Evolutionary conservation across 2,888 invertebrate genomes (phyloP).

Genomic region (Sphecodes monilicornis): DNA sequence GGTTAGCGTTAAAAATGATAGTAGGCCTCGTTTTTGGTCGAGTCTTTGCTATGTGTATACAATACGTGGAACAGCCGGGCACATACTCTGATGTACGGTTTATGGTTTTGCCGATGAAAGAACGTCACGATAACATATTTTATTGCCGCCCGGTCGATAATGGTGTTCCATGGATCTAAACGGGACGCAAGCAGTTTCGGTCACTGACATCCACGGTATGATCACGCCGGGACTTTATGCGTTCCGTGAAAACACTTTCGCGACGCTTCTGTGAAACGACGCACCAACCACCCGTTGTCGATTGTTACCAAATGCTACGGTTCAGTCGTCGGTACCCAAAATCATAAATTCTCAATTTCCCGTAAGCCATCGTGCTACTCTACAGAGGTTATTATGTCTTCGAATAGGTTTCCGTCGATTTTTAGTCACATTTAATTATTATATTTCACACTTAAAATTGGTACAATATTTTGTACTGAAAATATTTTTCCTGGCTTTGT

Average conservation of each 20-base stretch:
- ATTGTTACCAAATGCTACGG: not conserved
- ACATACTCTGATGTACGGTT: slow-evolving; percentile 23
- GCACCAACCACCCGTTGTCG: not conserved
- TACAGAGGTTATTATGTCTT: not conserved
- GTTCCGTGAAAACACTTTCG: slow-evolving; percentile 40
- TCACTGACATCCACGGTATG: slow-evolving; percentile 43
- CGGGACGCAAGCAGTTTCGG: slow-evolving; percentile 37
- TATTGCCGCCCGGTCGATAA: slow-evolving; percentile 45
- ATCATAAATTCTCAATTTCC: not conserved
- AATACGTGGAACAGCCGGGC: not conserved
- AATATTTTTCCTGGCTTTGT: too few species aligned
- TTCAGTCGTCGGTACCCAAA: not conserved
- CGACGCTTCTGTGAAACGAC: slow-evolving; percentile 36
- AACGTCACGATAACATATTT: slow-evolving; percentile 57
- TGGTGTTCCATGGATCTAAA: slow-evolving; percentile 31
- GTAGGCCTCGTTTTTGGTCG: not conserved
- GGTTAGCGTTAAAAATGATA: too few species aligned
- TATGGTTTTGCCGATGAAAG: slow-evolving; percentile 43
- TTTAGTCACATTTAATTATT: too few species aligned
- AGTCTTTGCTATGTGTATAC: not conserved
- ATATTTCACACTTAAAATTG: too few species aligned
- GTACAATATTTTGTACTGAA: too few species aligned
- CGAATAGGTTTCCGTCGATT: too few species aligned
- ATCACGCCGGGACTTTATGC: slow-evolving; percentile 30
- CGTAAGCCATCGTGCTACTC: not conserved